Conservation (phyloP, 2,888 invertebrate species). For the Penaeus monodon region DNA sequence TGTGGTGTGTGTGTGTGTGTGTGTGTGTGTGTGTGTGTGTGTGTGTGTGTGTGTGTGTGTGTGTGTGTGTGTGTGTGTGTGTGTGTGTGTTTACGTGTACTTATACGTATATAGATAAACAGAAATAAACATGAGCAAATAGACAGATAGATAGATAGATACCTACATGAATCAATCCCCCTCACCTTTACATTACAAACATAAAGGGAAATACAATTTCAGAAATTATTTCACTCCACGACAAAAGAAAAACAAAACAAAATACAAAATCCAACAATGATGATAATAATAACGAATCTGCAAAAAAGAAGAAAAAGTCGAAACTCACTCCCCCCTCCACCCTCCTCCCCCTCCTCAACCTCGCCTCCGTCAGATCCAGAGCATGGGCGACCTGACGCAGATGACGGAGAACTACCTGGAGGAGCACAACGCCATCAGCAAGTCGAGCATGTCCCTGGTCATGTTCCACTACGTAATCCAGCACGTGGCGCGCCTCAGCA, state of each 20-base stretch:
- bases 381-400: constrained; percentile 78
- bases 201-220: no score
- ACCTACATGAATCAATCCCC: background rate
- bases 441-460: constrained; percentile 85
- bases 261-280: no score
- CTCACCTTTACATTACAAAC: no score
- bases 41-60: background rate
- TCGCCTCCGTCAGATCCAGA: constrained; percentile 76
- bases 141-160: background rate
- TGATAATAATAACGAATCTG: no score
- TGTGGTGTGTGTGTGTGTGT: background rate
- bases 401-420: constrained; percentile 75
- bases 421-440: constrained; percentile 85
- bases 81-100: background rate
- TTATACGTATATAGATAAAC: background rate
- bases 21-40: background rate
- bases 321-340: no score
- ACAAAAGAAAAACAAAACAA: no score
- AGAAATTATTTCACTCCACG: no score
- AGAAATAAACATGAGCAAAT: background rate
- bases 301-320: no score
- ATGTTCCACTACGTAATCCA: constrained; percentile 84
- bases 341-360: no score
- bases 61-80: background rate
- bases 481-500: constrained; percentile 85